Evolutionary conservation across 1,140 invertebrate genomes (phyloP), one percentile per base, ranked within the genome.

Genomic region (Trichoplusia ni): DNA sequence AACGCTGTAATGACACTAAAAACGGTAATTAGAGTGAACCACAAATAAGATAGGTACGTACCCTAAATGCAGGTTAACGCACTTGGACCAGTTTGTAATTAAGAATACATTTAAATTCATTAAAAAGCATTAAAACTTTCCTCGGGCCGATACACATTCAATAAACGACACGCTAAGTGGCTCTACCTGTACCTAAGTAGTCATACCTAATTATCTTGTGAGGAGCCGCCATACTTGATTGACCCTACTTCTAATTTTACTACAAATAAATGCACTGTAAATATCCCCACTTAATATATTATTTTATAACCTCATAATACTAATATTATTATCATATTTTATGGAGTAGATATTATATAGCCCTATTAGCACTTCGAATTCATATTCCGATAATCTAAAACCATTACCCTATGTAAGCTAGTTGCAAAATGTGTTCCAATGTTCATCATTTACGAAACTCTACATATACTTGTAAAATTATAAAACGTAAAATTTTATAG

Each of bases 31-130:
- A 21, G 38, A 59, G 7, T 60, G 56, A 35, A 29, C 56, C 14
- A 60, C 42, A 46, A 60, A 46, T 59, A 9, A 40, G 25, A 29
- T 58, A 42, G 23, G 37, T 42, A 54, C 29, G 51, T 60, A 46
- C 59, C 49, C 47, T 51, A 63, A 76, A 64, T 71, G 64, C 73
- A 70, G 77, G 77, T 82, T 78, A 82, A 81, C 69, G 78, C 71
- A 79, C 74, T 69, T 82, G 75, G 82, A 88, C 83, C 85, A 80
- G 83, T 85, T 86, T 73, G 72, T 81, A 83, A 88, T 88, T 88
- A 85, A 86, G 85, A 82, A 79, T 73, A 75, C 76, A 84, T 84
- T 88, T 81, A 85, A 83, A 88, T 87, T 86, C 76, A 88, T 88
- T 86, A 81, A 84, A 87, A 80, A 82, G 76, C 75, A 73, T 84